Evolutionary conservation across 2,888 invertebrate genomes (phyloP), one percentile per base, ranked within the genome.

Genomic region (Endomychus coccineus): DNA sequence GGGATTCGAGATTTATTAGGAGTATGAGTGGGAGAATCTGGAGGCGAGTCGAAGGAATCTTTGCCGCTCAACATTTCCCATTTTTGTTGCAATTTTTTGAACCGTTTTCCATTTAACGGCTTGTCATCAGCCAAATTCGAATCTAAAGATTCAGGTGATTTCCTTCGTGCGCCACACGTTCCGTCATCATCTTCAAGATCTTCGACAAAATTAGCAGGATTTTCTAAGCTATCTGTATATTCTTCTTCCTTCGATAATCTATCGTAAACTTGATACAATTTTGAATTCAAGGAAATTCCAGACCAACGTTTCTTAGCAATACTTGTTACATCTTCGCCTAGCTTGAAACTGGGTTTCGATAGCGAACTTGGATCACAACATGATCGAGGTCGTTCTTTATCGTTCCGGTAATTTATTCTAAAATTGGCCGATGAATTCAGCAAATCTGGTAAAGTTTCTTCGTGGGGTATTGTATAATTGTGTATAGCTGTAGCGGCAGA

Each of bases 51-150:
- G 21, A 57, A 59, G 1, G 62, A 62, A 22, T 73, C 72, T 31
- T 70, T 69, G 7, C 71, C 72, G 47, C 80, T 80, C 45, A 86
- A 70, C 67, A 82, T 74, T 59, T 87, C 86, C 87, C 87, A 87
- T 55, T 83, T 83, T 56, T 82, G 77, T 55, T 85, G 85, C 40
- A 87, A 66, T 44, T 80, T 73, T 13, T 80, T 73, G 68, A 86
- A 87, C 55, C 83, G 79, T 41, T 75, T 75, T 12, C 77, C 79
- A 32, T 75, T 77, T 3, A 69, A 44, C 6, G 66, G 65, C 45
- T 63, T 64, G 15, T 64, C 63, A 42, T 67, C 66, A 1, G 59
- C 58, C 16, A 56, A 36, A 34, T 62, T 62, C 1, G 62, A 62
- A 38, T 65, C 63, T 9, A 64, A 36, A 5, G 64, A 65, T 52